These are phyloP conservation scores for Agapostemon virescens DNA, from an alignment of 2,888 invertebrate genomes.

Conservation along the genomic window DNA sequence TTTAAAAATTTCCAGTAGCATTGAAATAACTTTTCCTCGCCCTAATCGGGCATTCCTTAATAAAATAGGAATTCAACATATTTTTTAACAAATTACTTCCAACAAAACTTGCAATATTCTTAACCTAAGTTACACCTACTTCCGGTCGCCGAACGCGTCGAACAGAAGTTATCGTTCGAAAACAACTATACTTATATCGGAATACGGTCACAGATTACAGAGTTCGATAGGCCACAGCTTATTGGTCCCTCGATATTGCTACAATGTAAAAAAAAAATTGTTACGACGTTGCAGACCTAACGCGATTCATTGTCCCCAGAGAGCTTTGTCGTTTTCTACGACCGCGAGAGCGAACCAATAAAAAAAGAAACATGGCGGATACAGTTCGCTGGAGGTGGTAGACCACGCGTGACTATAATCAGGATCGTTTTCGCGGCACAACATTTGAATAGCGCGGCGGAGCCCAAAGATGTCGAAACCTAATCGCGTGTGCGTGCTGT, in stretches of 20 bases:
- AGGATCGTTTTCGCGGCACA: neutral
- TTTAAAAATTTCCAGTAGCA: no score
- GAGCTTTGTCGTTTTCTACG: no score
- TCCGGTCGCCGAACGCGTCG: no score
- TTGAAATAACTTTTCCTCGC: no score
- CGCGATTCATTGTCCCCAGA: constrained; percentile 5
- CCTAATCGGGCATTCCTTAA: no score
- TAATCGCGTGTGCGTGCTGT: neutral
- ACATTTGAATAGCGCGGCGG: neutral
- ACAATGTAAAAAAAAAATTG: constrained; percentile 16
- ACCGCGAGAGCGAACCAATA: no score
- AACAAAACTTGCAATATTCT: no score
- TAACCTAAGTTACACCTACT: no score
- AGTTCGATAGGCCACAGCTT: neutral
- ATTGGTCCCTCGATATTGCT: neutral
- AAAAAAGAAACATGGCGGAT: neutral
- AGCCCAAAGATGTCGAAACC: constrained; percentile 3
- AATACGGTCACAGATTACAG: neutral
- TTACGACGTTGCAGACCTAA: neutral
- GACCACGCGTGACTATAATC: constrained; percentile 6
- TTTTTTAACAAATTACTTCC: no score
- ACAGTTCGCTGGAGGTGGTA: neutral
- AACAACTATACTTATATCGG: neutral
- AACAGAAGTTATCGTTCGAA: neutral
- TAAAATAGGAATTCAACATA: no score